A percentile compares a stretch with the other conserved stretches of the same genome.
Conservation (phyloP, 2,888 invertebrate species). For the Belgica antarctica region DNA sequence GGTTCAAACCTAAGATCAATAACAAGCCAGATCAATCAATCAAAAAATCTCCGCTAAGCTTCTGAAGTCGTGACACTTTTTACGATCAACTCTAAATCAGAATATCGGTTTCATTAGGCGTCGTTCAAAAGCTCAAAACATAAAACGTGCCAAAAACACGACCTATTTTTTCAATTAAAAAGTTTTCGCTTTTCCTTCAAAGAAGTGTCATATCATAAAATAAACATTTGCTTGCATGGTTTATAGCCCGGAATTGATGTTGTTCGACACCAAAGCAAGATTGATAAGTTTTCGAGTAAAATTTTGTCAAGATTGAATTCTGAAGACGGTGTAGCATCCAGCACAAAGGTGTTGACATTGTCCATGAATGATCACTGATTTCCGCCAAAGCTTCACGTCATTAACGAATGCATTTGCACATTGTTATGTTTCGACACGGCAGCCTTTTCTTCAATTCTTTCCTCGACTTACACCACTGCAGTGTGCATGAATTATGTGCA, state of each 20-base stretch:
- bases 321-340: too few species aligned
- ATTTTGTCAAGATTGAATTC: too few species aligned
- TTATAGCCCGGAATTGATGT: too few species aligned
- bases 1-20: background rate
- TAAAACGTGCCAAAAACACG: slow-evolving; percentile 40
- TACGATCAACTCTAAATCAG: background rate
- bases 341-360: too few species aligned
- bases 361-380: too few species aligned
- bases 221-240: background rate
- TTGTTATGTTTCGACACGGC: slow-evolving; percentile 17
- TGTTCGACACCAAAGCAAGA: too few species aligned
- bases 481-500: slow-evolving; percentile 39
- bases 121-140: background rate
- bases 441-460: slow-evolving; percentile 4
- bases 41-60: background rate
- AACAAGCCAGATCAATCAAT: too few species aligned
- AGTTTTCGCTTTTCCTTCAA: background rate
- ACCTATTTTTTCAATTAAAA: slow-evolving; percentile 34
- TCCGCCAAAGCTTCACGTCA: too few species aligned
- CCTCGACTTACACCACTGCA: slow-evolving; percentile 8
- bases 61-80: background rate
- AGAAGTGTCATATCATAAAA: background rate
- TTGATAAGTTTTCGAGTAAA: too few species aligned
- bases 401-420: background rate
- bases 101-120: slow-evolving; percentile 4